Percentiles rank a stretch among this genome's conserved stretches.
phyloP scores from a whole-genome alignment of 1,140 invertebrate genomes.

The Battus philenor region DNA sequence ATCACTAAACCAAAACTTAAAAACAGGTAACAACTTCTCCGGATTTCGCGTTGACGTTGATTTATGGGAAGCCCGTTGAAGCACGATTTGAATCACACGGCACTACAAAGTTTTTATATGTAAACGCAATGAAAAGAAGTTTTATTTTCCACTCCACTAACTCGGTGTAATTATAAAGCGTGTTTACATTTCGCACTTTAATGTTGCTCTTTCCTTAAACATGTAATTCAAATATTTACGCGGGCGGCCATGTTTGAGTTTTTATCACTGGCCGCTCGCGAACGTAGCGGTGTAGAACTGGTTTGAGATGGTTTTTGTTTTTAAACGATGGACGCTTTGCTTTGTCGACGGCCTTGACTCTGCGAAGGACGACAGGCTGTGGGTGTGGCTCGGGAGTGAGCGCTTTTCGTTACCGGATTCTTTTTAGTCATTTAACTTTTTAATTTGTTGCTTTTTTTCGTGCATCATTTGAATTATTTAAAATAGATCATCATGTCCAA shows the following conservation, averaged over 20 bases:
- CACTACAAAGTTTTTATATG: no score
- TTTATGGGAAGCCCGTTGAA: no score
- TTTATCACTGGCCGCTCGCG: conserved; percentile 19
- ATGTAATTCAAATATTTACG: conserved; percentile 19
- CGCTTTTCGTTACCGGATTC: not conserved
- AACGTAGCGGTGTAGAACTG: conserved; percentile 24
- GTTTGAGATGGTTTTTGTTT: conserved; percentile 36
- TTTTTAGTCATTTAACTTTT: not conserved
- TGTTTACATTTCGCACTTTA: conserved; percentile 11
- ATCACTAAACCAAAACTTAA: no score
- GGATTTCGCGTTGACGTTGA: no score
- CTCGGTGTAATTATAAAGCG: not conserved
- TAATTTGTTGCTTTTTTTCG: not conserved
- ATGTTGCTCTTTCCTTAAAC: conserved; percentile 9
- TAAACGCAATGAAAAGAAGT: no score
- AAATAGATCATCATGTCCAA: no score
- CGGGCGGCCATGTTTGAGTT: conserved; percentile 1
- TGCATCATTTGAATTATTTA: no score
- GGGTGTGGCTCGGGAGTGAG: conserved; percentile 31
- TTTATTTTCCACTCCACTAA: no score
- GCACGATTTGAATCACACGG: no score
- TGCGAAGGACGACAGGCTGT: conserved; percentile 46
- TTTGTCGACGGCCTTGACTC: conserved; percentile 53
- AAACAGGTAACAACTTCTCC: no score
- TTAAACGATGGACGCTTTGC: conserved; percentile 31